Base-by-base conservation (phyloP, 2,113 vertebrate genomes). In the Toxotes jaculatrix region DNA sequence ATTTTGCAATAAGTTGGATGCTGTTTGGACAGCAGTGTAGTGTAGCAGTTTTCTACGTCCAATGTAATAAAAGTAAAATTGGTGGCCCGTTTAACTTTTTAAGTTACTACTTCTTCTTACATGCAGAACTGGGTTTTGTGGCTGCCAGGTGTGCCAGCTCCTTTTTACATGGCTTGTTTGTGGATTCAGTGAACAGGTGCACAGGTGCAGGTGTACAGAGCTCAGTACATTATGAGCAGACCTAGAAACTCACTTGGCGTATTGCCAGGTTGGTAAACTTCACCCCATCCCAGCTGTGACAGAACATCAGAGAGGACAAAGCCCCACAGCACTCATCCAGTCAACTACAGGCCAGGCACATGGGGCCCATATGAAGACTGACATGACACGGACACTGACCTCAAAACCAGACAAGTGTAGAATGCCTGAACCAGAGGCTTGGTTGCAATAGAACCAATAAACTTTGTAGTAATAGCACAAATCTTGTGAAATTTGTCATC, bases 221-320 rank as follows among this genome's bases (percentile, higher is more conserved):
- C 80, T 77, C 74, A 59, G 56, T 82, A 65, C 71, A 65, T 79
- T 53, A 59, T 74, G 49, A 87, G 56, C 76, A 80, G 65, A 80
- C 45, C 65, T 31, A 64, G 63, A 67, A 77, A 74, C 71, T 83
- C 42, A 31, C 61, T 67, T 89, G 88, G 87, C 65, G 4, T 6
- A 56, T 65, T 84, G 80, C 85, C 90, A 86, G 47, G 60, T 79
- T 72, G 66, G 79, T 79, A 70, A 61, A 79, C 76, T 85, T 87
- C 66, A 59, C 72, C 74, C 34, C 23, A 59, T 80, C 66, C 69
- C 75, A 86, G 84, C 82, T 92, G 79, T 85, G 83, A 80, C 67
- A 77, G 49, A 70, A 84, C 47, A 81, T 82, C 64, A 84, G 74
- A 83, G 43, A 59, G 43, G 61, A 83, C 70, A 65, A 71, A 74